Evolutionary conservation across 2,797 vertebrate species (phyloP), one percentile per base, ranked within the genome.

Genomic region (Microctenopoma stevenorrisi): DNA sequence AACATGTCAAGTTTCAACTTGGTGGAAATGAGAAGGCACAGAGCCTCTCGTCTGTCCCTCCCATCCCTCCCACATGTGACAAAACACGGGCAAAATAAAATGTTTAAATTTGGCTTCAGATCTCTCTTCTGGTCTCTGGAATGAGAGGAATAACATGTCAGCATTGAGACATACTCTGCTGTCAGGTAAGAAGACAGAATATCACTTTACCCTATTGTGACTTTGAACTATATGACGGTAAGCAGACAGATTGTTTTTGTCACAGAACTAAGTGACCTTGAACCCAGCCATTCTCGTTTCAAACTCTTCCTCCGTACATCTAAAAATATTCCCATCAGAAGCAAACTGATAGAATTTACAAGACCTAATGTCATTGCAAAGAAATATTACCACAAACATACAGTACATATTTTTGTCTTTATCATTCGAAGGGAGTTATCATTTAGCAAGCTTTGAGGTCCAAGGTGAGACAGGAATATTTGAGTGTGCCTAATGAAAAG

Each of bases 201-300:
- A 81, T 88, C 79, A 86, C 86, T 87, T 90, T 88, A 92, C 82
- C 86, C 86, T 89, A 86, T 91, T 72, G 88, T 84, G 88, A 91
- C 91, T 92, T 93, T 92, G 87, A 92, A 91, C 90, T 90, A 57
- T 80, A 65, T 88, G 90, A 92, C 86, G 88, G 82, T 88, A 82
- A 90, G 90, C 85, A 91, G 90, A 91, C 91, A 87, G 91, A 91
- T 92, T 93, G 88, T 91, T 91, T 90, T 92, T 91, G 90, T 90
- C 91, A 91, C 81, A 78, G 74, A 89, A 91, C 88, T 73, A 85
- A 66, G 5, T 78, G 90, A 91, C 91, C 89, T 89, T 74, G 73
- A 89, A 91, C 91, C 76, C 47, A 40, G 25, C 59, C 71, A 64
- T 76, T 86, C 84, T 84, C 82, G 80, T 88, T 90, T 89, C 83